A percentile compares a stretch with the other conserved stretches of the same genome.
phyloP scores from a whole-genome alignment of 2,113 vertebrate genomes.

The Charina bottae region DNA sequence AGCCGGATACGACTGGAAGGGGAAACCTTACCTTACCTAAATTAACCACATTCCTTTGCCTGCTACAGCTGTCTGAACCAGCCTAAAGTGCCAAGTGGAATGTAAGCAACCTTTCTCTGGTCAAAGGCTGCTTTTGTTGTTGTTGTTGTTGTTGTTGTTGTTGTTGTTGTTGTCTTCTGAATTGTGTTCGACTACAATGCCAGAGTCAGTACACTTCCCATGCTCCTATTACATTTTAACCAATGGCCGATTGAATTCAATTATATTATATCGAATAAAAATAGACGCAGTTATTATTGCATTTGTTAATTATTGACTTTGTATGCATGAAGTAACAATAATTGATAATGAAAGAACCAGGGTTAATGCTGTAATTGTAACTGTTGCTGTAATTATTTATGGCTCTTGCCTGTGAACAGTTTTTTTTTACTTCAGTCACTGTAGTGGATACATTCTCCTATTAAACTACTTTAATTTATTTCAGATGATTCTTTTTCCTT shows the following conservation, averaged over 20 bases:
- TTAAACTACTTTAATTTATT: neutral
- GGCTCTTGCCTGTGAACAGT: neutral
- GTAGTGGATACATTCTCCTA: neutral
- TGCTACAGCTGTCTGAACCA: neutral
- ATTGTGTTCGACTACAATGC: neutral
- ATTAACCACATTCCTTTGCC: neutral
- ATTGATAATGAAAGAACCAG: neutral
- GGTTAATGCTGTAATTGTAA: neutral
- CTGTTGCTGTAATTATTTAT: neutral
- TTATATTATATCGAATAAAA: neutral
- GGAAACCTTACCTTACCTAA: too few relatives aligned
- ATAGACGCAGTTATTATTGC: neutral
- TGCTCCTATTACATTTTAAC: neutral
- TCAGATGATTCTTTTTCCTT: neutral
- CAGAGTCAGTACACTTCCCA: neutral
- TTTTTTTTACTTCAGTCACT: neutral
- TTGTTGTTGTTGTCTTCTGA: neutral
- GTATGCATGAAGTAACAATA: neutral
- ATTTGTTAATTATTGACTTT: neutral
- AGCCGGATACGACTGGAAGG: too few relatives aligned
- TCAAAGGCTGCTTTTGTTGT: neutral
- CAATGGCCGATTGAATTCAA: neutral
- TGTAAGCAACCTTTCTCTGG: neutral
- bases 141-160: neutral
- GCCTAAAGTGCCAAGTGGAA: neutral